Evolutionary conservation across 2,113 vertebrate species (phyloP).

Genomic region (Nothobranchius kuhntae): DNA sequence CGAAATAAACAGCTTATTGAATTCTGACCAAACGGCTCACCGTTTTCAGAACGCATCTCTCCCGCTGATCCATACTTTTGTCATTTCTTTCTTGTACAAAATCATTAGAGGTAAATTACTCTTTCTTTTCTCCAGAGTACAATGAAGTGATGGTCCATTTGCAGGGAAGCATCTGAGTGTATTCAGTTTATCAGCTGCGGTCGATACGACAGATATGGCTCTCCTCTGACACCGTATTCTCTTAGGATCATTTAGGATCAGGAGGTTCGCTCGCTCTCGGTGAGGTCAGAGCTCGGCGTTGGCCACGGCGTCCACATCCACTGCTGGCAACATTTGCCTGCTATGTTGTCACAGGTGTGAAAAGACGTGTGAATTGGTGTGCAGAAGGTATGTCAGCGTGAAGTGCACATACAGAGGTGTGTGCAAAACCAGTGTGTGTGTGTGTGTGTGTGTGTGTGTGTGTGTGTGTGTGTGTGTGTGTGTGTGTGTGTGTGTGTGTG

Average conservation of each 20-base stretch:
- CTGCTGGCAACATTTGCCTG: constrained; percentile 37
- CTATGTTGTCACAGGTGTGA: constrained; percentile 44
- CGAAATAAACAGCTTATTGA: constrained; percentile 19
- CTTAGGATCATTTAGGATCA: constrained; percentile 50
- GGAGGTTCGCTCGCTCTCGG: constrained; percentile 3
- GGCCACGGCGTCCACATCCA: constrained; percentile 1
- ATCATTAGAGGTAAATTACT: constrained; percentile 32
- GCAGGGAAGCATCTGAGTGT: constrained; percentile 52
- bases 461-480: no score
- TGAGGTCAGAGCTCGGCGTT: constrained; percentile 10
- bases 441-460: neutral
- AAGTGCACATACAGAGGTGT: constrained; percentile 11
- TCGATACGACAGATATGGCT: constrained; percentile 62
- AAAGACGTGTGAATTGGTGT: constrained; percentile 50
- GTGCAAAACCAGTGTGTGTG: constrained; percentile 9
- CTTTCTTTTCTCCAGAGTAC: neutral
- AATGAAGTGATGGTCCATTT: constrained; percentile 42
- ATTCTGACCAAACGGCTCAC: constrained; percentile 17
- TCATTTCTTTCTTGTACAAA: constrained; percentile 16
- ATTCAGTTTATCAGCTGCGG: constrained; percentile 51
- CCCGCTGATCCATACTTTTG: neutral
- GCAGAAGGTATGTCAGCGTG: constrained; percentile 51
- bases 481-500: constrained; percentile 15
- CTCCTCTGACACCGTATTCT: constrained; percentile 45
- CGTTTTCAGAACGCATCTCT: neutral